Conservation (phyloP, 2,797 vertebrate genomes). For the Chiloscyllium punctatum region DNA sequence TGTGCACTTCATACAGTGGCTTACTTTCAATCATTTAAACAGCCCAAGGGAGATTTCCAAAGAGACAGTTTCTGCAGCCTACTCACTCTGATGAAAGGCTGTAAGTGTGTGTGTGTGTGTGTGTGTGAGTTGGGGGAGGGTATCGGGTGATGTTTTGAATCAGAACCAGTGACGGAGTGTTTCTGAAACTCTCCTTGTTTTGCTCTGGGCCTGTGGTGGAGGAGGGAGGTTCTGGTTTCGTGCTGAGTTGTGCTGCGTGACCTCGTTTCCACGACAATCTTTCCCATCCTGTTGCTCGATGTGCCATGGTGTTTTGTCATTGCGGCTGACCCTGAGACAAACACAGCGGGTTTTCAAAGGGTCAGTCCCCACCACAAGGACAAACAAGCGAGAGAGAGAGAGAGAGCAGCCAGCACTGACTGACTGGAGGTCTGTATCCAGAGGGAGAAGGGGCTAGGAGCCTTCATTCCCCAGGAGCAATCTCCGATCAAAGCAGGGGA, state of each 20-base stretch:
- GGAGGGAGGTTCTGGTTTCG: not conserved
- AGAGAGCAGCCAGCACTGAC: too few relatives aligned
- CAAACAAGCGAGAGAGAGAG: not conserved
- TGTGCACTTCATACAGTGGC: not conserved
- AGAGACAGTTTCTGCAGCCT: not conserved
- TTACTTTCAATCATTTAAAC: not conserved
- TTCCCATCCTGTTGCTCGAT: not conserved
- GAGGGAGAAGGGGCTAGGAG: too few relatives aligned
- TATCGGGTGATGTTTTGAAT: too few relatives aligned
- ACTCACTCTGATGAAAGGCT: not conserved
- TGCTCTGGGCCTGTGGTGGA: not conserved
- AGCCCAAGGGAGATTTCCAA: not conserved
- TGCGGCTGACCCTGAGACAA: conserved; percentile 5
- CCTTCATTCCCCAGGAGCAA: not conserved
- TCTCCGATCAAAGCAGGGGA: not conserved
- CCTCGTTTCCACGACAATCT: not conserved
- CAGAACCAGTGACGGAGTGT: not conserved
- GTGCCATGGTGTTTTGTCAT: not conserved
- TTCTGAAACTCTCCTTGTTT: not conserved
- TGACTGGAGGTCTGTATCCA: too few relatives aligned
- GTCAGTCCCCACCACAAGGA: not conserved
- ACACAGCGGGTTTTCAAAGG: not conserved
- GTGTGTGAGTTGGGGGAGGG: too few relatives aligned
- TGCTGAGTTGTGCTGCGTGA: not conserved
- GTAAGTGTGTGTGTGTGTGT: too few relatives aligned